Conservation (phyloP, 2,888 invertebrate species). For the Strigamia crassipes region DNA sequence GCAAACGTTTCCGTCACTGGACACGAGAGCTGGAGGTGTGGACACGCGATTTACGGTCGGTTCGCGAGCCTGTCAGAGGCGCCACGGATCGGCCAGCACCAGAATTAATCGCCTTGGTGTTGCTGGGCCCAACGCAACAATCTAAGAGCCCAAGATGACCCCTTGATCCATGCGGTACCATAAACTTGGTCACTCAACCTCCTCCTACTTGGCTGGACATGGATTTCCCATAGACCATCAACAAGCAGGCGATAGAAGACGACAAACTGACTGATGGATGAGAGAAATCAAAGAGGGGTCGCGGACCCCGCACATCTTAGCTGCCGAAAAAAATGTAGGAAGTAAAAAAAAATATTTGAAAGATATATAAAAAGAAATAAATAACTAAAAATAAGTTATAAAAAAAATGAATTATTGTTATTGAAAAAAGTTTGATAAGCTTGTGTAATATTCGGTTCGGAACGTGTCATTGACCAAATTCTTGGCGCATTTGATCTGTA, state of each 20-base stretch:
- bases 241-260: conserved; percentile 16
- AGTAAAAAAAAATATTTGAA: not conserved
- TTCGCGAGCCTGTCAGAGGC: conserved; percentile 21
- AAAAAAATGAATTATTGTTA: not conserved
- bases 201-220: conserved; percentile 16
- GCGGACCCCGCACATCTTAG: not conserved
- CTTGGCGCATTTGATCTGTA: conserved; percentile 1
- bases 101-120: conserved; percentile 21
- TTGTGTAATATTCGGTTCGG: not conserved
- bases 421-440: no score
- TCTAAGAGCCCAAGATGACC: conserved; percentile 47
- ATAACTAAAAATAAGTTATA: not conserved
- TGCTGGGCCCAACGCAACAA: conserved; percentile 45
- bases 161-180: conserved; percentile 46
- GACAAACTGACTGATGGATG: conserved; percentile 21
- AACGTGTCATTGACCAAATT: not conserved
- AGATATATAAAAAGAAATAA: not conserved
- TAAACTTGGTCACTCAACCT: conserved; percentile 43
- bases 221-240: conserved; percentile 21
- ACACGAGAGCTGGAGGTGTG: conserved; percentile 11
- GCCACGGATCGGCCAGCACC: conserved; percentile 21
- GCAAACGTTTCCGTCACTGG: conserved; percentile 17
- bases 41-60: conserved; percentile 15
- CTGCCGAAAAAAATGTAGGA: not conserved
- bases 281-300: conserved; percentile 16